Base-by-base conservation (phyloP, 2,113 vertebrate species). In the Meleagris gallopavo region DNA sequence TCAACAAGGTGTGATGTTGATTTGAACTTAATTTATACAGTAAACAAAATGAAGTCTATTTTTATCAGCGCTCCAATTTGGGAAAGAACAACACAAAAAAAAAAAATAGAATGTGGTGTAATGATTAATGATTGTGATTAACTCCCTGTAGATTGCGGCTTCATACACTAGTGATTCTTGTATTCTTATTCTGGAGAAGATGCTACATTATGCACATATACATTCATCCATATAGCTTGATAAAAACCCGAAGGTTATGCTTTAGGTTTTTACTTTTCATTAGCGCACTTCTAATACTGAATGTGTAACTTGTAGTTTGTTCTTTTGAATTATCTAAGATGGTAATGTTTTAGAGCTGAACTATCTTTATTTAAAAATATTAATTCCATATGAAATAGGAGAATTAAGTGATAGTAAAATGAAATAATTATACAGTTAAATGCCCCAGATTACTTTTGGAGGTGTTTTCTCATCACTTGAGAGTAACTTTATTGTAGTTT, bases 121-220 rank as follows among this genome's bases (percentile, higher is more conserved):
- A 70, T 98, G 98, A 99, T 98, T 98, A 98, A 98, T 98, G 98
- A 95, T 97, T 97, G 95, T 97, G 97, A 98, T 99, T 98, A 98
- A 96, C 96, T 98, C 80, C 96, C 97, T 97, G 92, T 97, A 98
- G 97, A 97, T 97, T 98, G 97, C 97, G 97, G 90, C 98, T 98
- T 98, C 97, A 98, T 97, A 97, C 95, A 96, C 94, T 94, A 98
- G 83, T 97, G 97, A 96, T 97, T 97, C 94, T 95, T 97, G 90
- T 98, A 98, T 98, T 97, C 97, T 98, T 98, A 97, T 98, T 98
- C 97, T 96, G 77, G 93, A 91, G 89, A 80, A 95, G 93, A 97
- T 81, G 72, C 94, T 97, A 83, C 43, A 90, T 98, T 97, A 97
- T 88, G 72, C 79, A 88, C 73, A 93, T 92, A 91, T 83, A 93